phyloP scores from a whole-genome alignment of 2,888 invertebrate genomes.

The Torymus tubicola region DNA sequence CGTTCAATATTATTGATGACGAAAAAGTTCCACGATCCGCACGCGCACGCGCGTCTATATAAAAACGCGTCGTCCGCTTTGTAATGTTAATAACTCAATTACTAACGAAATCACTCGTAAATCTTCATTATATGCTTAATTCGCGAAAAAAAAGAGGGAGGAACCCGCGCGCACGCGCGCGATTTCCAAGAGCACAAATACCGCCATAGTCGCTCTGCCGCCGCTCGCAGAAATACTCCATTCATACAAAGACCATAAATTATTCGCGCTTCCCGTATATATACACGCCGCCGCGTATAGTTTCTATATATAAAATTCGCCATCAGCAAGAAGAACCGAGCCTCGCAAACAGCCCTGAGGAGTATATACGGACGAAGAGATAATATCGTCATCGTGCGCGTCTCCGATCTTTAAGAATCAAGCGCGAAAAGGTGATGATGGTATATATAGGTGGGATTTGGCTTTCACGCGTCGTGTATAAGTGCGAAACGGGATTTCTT shows the following conservation, averaged over 20 bases:
- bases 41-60: not conserved
- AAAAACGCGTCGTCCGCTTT: conserved; percentile 12
- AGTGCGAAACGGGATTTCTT: not conserved
- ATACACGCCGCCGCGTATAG: too few species aligned
- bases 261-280: conserved; percentile 41
- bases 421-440: too few species aligned
- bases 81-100: conserved; percentile 47
- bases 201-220: too few species aligned
- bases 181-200: conserved; percentile 4
- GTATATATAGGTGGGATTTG: too few species aligned
- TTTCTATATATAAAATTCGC: conserved; percentile 44
- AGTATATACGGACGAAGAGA: not conserved
- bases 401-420: conserved; percentile 1
- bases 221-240: conserved; percentile 22
- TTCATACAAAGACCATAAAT: conserved; percentile 43
- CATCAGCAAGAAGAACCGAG: not conserved
- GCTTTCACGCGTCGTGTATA: too few species aligned
- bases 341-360: not conserved
- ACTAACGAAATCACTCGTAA: conserved; percentile 32
- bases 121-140: conserved; percentile 46
- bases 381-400: conserved; percentile 8
- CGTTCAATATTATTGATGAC: too few species aligned
- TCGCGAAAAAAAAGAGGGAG: not conserved
- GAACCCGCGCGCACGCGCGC: too few species aligned
- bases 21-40: too few species aligned